Base-by-base conservation (phyloP, 2,113 vertebrate genomes). In the Malurus elegans region DNA sequence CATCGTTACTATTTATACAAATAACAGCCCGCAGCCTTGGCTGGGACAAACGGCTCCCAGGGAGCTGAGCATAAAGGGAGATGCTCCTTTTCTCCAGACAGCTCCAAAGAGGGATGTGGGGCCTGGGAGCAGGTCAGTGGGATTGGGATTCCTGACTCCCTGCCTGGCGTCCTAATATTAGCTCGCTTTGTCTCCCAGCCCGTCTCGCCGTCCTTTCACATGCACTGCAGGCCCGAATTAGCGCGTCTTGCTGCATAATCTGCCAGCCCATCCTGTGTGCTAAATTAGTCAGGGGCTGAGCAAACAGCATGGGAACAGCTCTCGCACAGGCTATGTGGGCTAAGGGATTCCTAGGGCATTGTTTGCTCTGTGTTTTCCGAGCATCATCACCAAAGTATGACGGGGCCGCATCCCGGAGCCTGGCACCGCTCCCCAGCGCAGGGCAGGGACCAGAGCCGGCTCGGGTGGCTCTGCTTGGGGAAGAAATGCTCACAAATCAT, bases 81-180 rank as follows among this genome's bases (percentile, higher is more conserved):
- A 94, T 74, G 79, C 60, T 93, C n/a, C 57, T 60, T 88, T 88
- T 90, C 83, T 92, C 60, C 72, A 74, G 74, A 71, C 91, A 64
- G 94, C 56, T 88, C 88, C 69, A 76, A 86, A 86, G 56, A 74
- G 79, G 83, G 56, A 80, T 80, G 25, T 6, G 4, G 92, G 79
- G 92, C 72, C 87, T 93, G 92, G 92, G 90, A 92, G 85, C 71
- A 90, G 82, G 83, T 93, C 94, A 90, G 70, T 17, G 81, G 92
- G 92, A 94, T 51, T 92, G 86, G 90, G 92, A 94, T 94, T 97
- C 93, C 92, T 84, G 90, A 94, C 90, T 95, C 90, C 79, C 88
- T 90, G 95, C 93, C 90, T 93, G 69, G 81, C 0, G 21, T 71
- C 70, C 93, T 84, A 93, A 95, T 93, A 71, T 92, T 93, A 97